These are phyloP conservation scores for Nasonia longicornis DNA, from an alignment of 1,140 invertebrate species.

Conservation along the genomic window DNA sequence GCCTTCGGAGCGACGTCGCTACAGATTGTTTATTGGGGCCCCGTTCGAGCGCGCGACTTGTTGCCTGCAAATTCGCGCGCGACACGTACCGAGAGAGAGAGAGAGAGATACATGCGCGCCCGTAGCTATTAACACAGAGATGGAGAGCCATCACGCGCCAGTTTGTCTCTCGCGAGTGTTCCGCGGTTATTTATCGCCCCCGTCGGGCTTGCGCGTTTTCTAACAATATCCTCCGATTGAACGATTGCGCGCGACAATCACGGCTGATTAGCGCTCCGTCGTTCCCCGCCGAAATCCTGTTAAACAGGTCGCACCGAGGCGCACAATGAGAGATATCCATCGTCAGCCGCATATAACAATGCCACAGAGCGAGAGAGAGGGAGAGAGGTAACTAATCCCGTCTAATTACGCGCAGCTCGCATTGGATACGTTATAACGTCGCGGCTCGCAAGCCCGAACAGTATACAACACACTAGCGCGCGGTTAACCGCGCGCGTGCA, in stretches of 20 bases:
- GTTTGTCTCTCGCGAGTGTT: background rate
- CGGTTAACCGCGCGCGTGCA: no score
- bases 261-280: background rate
- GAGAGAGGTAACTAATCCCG: background rate
- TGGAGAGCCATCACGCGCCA: background rate
- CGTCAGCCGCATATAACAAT: background rate
- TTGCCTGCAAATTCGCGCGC: background rate
- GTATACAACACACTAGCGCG: no score
- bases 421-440: background rate
- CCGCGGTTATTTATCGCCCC: background rate
- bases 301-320: no score
- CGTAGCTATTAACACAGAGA: background rate
- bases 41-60: background rate
- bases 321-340: background rate
- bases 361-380: no score
- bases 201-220: background rate
- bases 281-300: background rate
- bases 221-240: background rate
- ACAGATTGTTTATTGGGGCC: slow-evolving; percentile 25
- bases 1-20: slow-evolving; percentile 9
- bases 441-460: no score
- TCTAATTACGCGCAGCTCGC: background rate
- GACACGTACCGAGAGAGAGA: background rate
- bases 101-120: background rate
- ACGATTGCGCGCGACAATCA: background rate